Conservation (phyloP, 2,888 invertebrate species). For the Orthosia gothica region DNA sequence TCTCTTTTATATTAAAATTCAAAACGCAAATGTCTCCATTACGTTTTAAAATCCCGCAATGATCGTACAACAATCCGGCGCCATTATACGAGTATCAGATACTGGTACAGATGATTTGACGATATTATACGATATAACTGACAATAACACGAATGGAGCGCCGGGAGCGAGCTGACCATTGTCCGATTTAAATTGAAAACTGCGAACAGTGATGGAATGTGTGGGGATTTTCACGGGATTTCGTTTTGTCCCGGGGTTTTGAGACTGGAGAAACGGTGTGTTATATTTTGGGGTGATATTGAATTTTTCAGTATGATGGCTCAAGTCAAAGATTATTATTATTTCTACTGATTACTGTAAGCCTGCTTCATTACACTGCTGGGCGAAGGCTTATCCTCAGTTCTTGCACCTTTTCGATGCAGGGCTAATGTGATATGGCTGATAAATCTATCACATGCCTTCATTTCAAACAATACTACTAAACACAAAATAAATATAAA, state of each 20-base stretch:
- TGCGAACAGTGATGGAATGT: constrained; percentile 82
- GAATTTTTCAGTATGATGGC: neutral
- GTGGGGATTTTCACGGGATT: constrained; percentile 31
- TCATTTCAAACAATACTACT: too few species aligned
- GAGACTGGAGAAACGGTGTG: accelerated
- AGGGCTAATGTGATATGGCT: too few species aligned
- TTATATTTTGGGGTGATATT: neutral
- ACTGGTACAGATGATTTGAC: constrained; percentile 47
- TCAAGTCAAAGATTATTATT: neutral
- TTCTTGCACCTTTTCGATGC: too few species aligned
- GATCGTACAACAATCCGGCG: neutral
- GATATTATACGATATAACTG: constrained; percentile 73
- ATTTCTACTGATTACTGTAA: too few species aligned
- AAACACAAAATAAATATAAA: too few species aligned
- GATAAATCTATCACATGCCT: too few species aligned
- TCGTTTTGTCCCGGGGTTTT: neutral
- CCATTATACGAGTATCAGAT: constrained; percentile 20
- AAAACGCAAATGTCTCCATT: constrained; percentile 11
- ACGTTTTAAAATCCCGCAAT: constrained; percentile 37
- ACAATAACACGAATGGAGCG: constrained; percentile 77
- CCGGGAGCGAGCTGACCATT: constrained; percentile 77
- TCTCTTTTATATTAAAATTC: neutral
- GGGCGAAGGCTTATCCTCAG: too few species aligned
- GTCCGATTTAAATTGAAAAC: constrained; percentile 90
- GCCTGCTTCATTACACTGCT: too few species aligned